Evolutionary conservation across 37 sponge, comb jelly and placozoan genomes (phyloP).

Genomic region (Petrosia ficiformis): DNA sequence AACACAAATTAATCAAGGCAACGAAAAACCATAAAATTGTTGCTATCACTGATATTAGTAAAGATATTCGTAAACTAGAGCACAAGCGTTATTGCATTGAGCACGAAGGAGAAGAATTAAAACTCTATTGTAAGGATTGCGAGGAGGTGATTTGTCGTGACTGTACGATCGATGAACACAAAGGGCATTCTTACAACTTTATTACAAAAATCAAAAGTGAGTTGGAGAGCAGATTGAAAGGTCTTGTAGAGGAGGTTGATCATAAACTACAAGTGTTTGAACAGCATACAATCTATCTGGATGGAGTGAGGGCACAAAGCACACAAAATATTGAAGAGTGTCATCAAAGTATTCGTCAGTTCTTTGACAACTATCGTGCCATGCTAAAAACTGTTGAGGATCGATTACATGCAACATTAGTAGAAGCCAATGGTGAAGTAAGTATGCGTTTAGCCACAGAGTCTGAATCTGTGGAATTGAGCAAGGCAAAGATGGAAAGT

Average conservation of each 20-base stretch:
- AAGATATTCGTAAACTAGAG: conserved; percentile 5
- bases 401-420: neutral
- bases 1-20: conserved; percentile 4
- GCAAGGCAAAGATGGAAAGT: neutral
- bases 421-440: neutral
- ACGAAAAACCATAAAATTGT: conserved; percentile 6
- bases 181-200: neutral
- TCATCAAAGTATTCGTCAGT: neutral
- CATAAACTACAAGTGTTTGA: conserved; percentile 11
- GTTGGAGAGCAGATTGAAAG: conserved; percentile 1
- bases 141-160: conserved; percentile 13
- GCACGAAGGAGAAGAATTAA: conserved; percentile 23
- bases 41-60: neutral
- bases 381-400: neutral
- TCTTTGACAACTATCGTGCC: neutral
- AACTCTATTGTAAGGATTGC: conserved; percentile 25
- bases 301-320: neutral
- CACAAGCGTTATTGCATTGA: conserved; percentile 10
- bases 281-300: neutral
- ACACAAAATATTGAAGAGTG: neutral
- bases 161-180: conserved; percentile 26
- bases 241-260: neutral
- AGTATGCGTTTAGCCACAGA: conserved; percentile 1
- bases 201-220: neutral
- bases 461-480: neutral